Percentiles rank a stretch among this genome's conserved stretches.
Conservation (phyloP, 2,113 vertebrate species). For the Phalacrocorax carbo region DNA sequence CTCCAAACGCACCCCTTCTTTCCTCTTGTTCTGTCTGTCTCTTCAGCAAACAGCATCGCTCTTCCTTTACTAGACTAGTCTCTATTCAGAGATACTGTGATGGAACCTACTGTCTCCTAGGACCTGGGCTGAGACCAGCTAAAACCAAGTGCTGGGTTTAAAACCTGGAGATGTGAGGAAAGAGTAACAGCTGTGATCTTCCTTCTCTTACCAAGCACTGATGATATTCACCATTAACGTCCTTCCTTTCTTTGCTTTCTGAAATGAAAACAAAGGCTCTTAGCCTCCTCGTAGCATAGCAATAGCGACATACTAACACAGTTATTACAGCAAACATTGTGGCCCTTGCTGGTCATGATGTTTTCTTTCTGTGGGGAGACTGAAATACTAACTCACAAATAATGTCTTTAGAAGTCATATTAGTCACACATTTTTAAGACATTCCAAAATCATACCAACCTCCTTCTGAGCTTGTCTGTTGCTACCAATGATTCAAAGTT, state of each 20-base stretch:
- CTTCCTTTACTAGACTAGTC: not conserved
- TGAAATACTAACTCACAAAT: constrained; percentile 69
- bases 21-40: not conserved
- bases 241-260: constrained; percentile 16
- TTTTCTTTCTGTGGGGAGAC: constrained; percentile 69
- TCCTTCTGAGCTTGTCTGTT: constrained; percentile 64
- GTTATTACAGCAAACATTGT: constrained; percentile 55
- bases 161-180: not conserved
- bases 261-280: constrained; percentile 7
- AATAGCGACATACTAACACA: constrained; percentile 60
- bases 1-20: not conserved
- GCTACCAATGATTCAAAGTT: constrained; percentile 76
- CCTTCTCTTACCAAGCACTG: not conserved
- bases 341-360: constrained; percentile 48
- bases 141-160: not conserved
- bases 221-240: not conserved
- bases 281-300: not conserved
- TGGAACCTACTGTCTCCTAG: not conserved
- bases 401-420: constrained; percentile 78
- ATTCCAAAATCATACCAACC: constrained; percentile 75
- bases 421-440: constrained; percentile 88
- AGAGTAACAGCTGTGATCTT: not conserved
- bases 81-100: not conserved
- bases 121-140: not conserved
- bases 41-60: not conserved